Percentiles rank a stretch among this genome's conserved stretches.
Conservation (phyloP, 2,113 vertebrate genomes). For the Pogonocichla stellata region DNA sequence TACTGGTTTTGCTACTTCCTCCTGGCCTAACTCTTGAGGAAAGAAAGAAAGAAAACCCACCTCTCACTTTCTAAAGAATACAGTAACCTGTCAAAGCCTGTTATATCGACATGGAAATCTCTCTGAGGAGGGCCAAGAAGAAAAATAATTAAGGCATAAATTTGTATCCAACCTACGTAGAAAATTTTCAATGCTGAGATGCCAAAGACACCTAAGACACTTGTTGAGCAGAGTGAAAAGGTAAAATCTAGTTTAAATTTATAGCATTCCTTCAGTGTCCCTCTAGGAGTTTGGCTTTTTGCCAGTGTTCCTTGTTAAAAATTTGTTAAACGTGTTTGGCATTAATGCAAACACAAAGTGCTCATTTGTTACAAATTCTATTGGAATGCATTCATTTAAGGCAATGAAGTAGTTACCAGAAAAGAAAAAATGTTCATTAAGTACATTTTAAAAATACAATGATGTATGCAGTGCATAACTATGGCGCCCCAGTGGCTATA, state of each 20-base stretch:
- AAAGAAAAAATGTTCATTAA: constrained; percentile 85
- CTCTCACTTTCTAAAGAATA: neutral
- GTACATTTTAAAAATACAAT: constrained; percentile 88
- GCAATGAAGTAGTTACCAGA: constrained; percentile 85
- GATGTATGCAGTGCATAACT: constrained; percentile 86
- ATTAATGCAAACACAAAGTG: constrained; percentile 91
- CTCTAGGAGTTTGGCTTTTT: constrained; percentile 82
- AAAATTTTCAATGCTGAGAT: constrained; percentile 65
- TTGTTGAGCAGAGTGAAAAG: constrained; percentile 79
- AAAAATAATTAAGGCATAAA: constrained; percentile 65
- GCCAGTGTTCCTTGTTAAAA: constrained; percentile 87
- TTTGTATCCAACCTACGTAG: constrained; percentile 17
- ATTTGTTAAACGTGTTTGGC: constrained; percentile 91
- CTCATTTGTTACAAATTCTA: constrained; percentile 91
- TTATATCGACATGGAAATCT: constrained; percentile 4
- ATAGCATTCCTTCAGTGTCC: constrained; percentile 82
- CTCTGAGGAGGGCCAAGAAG: constrained; percentile 1
- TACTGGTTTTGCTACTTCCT: neutral
- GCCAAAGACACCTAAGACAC: constrained; percentile 78
- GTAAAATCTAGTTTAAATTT: constrained; percentile 82
- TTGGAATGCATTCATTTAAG: constrained; percentile 90
- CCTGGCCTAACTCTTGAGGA: neutral
- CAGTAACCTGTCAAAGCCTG: constrained; percentile 5
- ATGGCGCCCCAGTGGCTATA: constrained; percentile 88
- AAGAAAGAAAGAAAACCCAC: neutral